Evolutionary conservation across 2,888 invertebrate genomes (phyloP).

Genomic region (Eupeodes luniger): DNA sequence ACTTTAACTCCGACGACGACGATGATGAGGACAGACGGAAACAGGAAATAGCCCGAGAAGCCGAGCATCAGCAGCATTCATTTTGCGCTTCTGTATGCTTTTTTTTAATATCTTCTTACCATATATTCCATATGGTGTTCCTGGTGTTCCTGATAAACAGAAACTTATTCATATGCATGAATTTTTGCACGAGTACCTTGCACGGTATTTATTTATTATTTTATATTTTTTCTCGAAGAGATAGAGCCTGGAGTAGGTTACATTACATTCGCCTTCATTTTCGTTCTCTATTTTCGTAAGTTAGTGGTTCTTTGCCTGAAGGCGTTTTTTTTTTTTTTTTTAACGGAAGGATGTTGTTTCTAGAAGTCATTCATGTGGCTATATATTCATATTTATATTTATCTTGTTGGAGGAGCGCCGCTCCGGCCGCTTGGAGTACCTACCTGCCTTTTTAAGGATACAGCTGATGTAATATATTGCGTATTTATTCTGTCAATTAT

Average conservation of each 20-base stretch:
- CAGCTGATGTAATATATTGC: slow-evolving; percentile 62
- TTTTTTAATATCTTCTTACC: slow-evolving; percentile 63
- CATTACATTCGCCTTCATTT: slow-evolving; percentile 2
- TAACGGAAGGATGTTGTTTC: slow-evolving; percentile 38
- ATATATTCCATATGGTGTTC: slow-evolving; percentile 69
- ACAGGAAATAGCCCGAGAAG: slow-evolving; percentile 49
- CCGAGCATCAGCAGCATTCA: slow-evolving; percentile 16
- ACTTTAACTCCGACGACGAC: too few relatives aligned
- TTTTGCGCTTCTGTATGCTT: slow-evolving; percentile 19
- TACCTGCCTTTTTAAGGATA: slow-evolving; percentile 12
- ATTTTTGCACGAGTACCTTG: slow-evolving; percentile 52
- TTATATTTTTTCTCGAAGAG: slow-evolving; percentile 25
- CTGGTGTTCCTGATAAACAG: slow-evolving; percentile 74
- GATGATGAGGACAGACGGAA: slow-evolving; percentile 13
- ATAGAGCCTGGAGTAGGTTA: slow-evolving; percentile 39
- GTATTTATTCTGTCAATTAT: slow-evolving; percentile 69
- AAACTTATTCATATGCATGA: slow-evolving; percentile 76
- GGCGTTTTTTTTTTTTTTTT: slow-evolving; percentile 8
- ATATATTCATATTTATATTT: background rate
- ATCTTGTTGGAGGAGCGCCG: background rate
- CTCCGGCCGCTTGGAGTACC: background rate
- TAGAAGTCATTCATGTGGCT: slow-evolving; percentile 41
- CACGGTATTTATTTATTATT: slow-evolving; percentile 31
- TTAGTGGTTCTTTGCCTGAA: slow-evolving; percentile 41
- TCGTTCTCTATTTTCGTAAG: slow-evolving; percentile 40